Evolutionary conservation across 2,113 vertebrate genomes (phyloP), one percentile per base, ranked within the genome.

Genomic region (Malurus melanocephalus): DNA sequence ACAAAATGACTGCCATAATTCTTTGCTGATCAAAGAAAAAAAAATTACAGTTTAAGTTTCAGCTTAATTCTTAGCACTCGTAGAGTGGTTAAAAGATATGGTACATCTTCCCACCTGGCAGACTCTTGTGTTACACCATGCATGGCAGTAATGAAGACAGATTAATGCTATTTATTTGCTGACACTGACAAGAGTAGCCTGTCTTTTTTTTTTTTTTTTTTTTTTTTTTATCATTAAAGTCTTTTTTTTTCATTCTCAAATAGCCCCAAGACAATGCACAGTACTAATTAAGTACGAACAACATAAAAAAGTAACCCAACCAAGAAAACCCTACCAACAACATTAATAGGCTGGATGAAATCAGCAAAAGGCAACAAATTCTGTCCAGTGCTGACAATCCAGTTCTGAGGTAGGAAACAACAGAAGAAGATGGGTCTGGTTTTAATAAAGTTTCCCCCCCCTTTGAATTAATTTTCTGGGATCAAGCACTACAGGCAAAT

Each of bases 141-240:
- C 86, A 79, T 16, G 85, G 87, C 88, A 93, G 89, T 98, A 98
- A 98, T 98, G 97, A 98, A 98, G 98, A 98, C 94, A 96, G 96
- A 98, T 98, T 97, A 97, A 94, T 77, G 89, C 85, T 98, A 96
- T 98, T 97, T 98, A 95, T 96, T 97, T 95, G 89, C 94, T 96
- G 97, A 98, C 95, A 92, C 55, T 80, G 97, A 96, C 94, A 96
- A 96, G 92, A 93, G 90, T 88, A 95, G 69, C 90, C 93, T 94
- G 93, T 86, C 95, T 96, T 96, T n/a, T n/a, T n/a, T n/a, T n/a
- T n/a, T n/a, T n/a, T n/a, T n/a, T n/a, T n/a, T n/a, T n/a, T n/a
- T n/a, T n/a, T n/a, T n/a, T n/a, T n/a, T 97, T 95, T 96, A 89
- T 95, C 95, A 87, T 94, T 90, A 93, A 97, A 94, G 78, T 89